These are phyloP conservation scores for Oophaga pumilio DNA, from an alignment of 2,113 vertebrate species.

Conservation along the genomic window DNA sequence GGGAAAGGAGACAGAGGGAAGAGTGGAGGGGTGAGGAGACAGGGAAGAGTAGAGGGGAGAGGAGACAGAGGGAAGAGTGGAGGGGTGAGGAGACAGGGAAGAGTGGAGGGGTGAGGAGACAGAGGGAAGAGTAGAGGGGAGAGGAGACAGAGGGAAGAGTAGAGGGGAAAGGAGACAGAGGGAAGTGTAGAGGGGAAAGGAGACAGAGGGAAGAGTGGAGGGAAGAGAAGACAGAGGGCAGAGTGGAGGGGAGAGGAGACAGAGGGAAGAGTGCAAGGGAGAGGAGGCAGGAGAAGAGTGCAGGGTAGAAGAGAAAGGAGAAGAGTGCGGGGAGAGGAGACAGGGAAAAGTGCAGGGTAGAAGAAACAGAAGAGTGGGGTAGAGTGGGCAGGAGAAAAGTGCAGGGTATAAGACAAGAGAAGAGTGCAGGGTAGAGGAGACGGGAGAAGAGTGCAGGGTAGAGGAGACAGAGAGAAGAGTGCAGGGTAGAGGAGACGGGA, in stretches of 20 bases:
- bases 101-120: too few relatives aligned
- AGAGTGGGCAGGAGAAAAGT: neutral
- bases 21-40: too few relatives aligned
- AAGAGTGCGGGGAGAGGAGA: neutral
- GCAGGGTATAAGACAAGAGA: neutral
- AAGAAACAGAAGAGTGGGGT: neutral
- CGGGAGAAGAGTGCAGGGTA: neutral
- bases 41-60: too few relatives aligned
- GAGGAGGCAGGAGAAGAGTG: neutral
- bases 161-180: too few relatives aligned
- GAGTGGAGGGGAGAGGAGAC: neutral
- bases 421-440: neutral
- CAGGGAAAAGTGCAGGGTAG: neutral
- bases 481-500: neutral
- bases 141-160: too few relatives aligned
- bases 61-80: too few relatives aligned
- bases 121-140: too few relatives aligned
- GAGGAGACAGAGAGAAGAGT: neutral
- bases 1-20: too few relatives aligned
- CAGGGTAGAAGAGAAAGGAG: neutral
- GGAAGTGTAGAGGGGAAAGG: neutral
- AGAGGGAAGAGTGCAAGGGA: neutral
- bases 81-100: neutral
- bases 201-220: neutral
- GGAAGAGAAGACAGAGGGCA: neutral